These are phyloP conservation scores for Typhlichthys subterraneus DNA, from an alignment of 2,797 vertebrate species.

Conservation along the genomic window DNA sequence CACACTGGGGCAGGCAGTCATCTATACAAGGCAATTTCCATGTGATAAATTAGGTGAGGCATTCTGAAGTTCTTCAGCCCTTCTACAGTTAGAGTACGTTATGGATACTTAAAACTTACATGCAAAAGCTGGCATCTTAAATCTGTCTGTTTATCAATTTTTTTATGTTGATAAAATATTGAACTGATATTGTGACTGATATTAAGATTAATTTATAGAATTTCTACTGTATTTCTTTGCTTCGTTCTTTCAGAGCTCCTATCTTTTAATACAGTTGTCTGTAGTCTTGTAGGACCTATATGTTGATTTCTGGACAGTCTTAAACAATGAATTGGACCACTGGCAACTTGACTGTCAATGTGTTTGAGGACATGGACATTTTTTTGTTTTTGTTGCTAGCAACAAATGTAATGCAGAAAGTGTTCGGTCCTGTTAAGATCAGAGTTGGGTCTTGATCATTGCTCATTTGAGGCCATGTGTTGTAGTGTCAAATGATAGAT, in stretches of 20 bases:
- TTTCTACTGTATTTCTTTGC: conserved; percentile 1
- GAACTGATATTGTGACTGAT: not conserved
- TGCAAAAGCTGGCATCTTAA: not conserved
- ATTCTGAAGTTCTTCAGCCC: conserved; percentile 74
- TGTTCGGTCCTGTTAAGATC: conserved; percentile 57
- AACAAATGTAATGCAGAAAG: conserved; percentile 33
- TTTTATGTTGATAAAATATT: conserved; percentile 1
- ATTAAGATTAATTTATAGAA: not conserved
- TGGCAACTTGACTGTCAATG: conserved; percentile 8
- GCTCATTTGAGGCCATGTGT: conserved; percentile 72
- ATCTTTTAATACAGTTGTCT: conserved; percentile 15
- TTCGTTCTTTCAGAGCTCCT: conserved; percentile 8
- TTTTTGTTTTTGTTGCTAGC: conserved; percentile 9
- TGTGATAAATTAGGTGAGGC: conserved; percentile 89
- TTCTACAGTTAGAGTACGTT: conserved; percentile 39
- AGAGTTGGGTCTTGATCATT: conserved; percentile 66
- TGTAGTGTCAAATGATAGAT: conserved; percentile 69
- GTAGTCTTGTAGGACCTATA: not conserved
- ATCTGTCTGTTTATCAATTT: not conserved
- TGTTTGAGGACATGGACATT: conserved; percentile 22
- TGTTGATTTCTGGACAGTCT: no score
- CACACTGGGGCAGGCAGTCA: conserved; percentile 74
- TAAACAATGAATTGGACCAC: no score
- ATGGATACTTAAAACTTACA: conserved; percentile 23
- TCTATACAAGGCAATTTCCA: conserved; percentile 89